These are phyloP conservation scores for Eristalis tenax DNA, from an alignment of 2,888 invertebrate species.

Conservation along the genomic window DNA sequence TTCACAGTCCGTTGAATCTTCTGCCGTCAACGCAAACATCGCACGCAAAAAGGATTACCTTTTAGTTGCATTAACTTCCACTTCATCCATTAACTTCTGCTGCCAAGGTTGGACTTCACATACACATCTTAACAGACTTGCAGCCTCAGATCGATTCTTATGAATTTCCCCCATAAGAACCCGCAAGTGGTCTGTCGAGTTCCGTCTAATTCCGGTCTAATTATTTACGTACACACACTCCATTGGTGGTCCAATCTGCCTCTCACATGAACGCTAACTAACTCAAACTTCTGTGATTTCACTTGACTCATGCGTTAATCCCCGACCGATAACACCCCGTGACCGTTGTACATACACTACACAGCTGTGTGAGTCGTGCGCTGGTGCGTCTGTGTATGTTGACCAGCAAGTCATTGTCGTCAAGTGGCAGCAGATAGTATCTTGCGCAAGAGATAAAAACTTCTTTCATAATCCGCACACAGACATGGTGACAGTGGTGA, in stretches of 20 bases:
- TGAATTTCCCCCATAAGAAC: too few species aligned
- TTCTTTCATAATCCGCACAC: background rate
- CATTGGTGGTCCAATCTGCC: background rate
- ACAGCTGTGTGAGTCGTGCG: background rate
- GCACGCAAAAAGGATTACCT: too few species aligned
- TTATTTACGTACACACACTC: background rate
- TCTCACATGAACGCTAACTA: background rate
- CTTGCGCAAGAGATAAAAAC: background rate
- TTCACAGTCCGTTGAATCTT: too few species aligned
- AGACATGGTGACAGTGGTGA: background rate
- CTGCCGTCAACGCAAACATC: too few species aligned
- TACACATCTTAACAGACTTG: too few species aligned
- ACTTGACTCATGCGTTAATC: background rate
- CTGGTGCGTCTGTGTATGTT: background rate
- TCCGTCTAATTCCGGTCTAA: background rate
- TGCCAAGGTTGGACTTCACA: too few species aligned
- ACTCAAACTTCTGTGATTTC: background rate
- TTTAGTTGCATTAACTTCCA: too few species aligned
- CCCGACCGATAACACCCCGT: background rate
- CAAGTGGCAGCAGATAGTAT: background rate
- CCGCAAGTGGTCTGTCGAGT: background rate
- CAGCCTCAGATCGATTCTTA: too few species aligned
- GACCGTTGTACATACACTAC: background rate
- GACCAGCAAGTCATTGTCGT: background rate
- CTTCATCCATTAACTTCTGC: too few species aligned